phyloP scores from a whole-genome alignment of 2,113 vertebrate genomes.

The Probosciger aterrimus region DNA sequence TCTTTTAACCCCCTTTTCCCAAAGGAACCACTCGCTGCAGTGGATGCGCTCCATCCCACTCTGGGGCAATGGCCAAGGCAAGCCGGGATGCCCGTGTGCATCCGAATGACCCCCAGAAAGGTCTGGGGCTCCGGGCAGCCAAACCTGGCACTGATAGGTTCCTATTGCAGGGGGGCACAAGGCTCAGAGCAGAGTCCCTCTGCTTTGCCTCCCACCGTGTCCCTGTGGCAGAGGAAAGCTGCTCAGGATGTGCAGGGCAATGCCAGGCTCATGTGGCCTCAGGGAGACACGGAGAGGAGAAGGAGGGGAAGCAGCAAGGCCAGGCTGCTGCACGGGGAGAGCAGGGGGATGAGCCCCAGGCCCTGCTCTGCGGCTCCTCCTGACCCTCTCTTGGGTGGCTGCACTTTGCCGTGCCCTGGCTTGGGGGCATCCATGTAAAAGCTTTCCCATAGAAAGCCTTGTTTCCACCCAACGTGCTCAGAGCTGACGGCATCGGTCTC shows the following conservation, averaged over 20 bases:
- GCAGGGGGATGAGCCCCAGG: not conserved
- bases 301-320: not conserved
- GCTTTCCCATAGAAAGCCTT: not conserved
- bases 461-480: not conserved
- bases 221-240: not conserved
- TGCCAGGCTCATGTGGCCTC: not conserved
- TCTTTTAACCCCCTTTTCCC: not conserved
- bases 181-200: not conserved
- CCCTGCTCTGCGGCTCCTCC: not conserved
- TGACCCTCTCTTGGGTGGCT: not conserved
- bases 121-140: not conserved
- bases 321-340: not conserved
- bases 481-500: not conserved
- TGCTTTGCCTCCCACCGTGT: not conserved
- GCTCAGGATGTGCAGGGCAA: not conserved
- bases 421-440: not conserved
- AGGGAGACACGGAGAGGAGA: not conserved
- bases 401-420: not conserved
- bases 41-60: accelerated
- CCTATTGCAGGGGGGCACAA: not conserved
- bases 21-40: accelerated
- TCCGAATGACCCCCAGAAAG: not conserved
- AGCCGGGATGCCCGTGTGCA: not conserved
- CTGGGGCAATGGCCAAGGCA: accelerated
- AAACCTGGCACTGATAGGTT: no score